Evolutionary conservation across 1,140 invertebrate species (phyloP).

Genomic region (Rhyacophila brunnea): DNA sequence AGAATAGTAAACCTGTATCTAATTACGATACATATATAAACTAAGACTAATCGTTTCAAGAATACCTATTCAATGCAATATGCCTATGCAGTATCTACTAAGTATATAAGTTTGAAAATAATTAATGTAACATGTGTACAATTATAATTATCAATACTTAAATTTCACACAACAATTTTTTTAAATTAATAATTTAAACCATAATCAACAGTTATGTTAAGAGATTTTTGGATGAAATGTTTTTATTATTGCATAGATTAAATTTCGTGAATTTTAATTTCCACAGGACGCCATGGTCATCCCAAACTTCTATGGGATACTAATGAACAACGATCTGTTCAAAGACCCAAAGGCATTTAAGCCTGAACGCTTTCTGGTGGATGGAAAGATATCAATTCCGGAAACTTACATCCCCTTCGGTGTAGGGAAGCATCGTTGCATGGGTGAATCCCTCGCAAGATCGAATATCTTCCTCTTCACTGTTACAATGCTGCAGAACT

Average conservation of each 20-base stretch:
- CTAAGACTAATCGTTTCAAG: constrained; percentile 55
- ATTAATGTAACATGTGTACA: constrained; percentile 37
- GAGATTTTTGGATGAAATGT: too few relatives aligned
- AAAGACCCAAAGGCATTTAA: constrained; percentile 75
- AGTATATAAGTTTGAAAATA: constrained; percentile 30
- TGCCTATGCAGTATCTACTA: constrained; percentile 32
- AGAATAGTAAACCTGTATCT: constrained; percentile 55
- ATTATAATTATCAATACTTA: constrained; percentile 42
- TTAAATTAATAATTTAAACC: constrained; percentile 57
- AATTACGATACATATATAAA: constrained; percentile 39
- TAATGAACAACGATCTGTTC: constrained; percentile 67
- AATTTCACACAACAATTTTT: constrained; percentile 37
- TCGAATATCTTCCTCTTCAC: constrained; percentile 85
- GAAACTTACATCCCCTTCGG: constrained; percentile 79
- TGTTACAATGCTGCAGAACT: constrained; percentile 75
- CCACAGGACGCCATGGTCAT: constrained; percentile 78
- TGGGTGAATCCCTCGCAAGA: constrained; percentile 78
- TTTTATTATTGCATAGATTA: too few relatives aligned
- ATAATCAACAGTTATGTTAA: constrained; percentile 61
- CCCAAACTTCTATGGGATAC: constrained; percentile 74
- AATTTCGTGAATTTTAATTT: too few relatives aligned
- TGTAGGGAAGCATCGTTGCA: constrained; percentile 75
- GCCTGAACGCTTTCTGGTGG: constrained; percentile 74
- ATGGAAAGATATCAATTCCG: constrained; percentile 64
- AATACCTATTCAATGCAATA: constrained; percentile 55